A percentile compares a stretch with the other conserved stretches of the same genome.
These are phyloP conservation scores for Leptinotarsa haldemani DNA, from an alignment of 2,888 invertebrate genomes.

Conservation along the genomic window DNA sequence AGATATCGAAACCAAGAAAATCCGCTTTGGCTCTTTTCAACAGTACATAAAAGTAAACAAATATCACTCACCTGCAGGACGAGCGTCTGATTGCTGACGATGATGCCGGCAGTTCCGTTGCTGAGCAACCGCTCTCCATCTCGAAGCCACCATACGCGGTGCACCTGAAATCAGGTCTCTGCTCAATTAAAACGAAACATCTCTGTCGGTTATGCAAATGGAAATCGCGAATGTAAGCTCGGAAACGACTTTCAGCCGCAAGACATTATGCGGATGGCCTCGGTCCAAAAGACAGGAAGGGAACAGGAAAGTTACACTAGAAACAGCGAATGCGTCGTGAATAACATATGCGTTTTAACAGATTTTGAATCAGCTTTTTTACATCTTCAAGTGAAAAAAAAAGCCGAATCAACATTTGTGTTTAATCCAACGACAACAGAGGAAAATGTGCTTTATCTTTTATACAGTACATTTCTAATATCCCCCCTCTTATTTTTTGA, in stretches of 20 bases:
- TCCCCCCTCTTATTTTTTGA: too few species aligned
- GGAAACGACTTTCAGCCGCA: not conserved
- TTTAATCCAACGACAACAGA: too few species aligned
- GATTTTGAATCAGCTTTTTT: too few species aligned
- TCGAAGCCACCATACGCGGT: slow-evolving; percentile 62
- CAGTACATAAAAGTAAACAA: too few species aligned
- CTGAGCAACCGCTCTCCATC: slow-evolving; percentile 77
- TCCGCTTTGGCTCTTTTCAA: too few species aligned
- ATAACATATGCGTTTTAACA: too few species aligned
- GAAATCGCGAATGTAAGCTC: slow-evolving; percentile 1
- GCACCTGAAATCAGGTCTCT: slow-evolving; percentile 56
- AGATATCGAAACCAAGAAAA: too few species aligned
- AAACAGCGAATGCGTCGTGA: too few species aligned
- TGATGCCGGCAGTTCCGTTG: slow-evolving; percentile 79
- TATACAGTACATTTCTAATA: too few species aligned
- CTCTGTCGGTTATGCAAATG: slow-evolving; percentile 47
- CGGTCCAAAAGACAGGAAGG: slow-evolving; percentile 12
- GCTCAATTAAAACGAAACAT: slow-evolving; percentile 46
- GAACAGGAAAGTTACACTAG: not conserved
- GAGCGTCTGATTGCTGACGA: slow-evolving; percentile 84
- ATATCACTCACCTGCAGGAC: slow-evolving; percentile 73
- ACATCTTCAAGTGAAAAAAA: too few species aligned
- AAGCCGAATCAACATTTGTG: too few species aligned
- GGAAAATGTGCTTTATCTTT: too few species aligned
- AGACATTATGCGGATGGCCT: slow-evolving; percentile 16